phyloP scores from a whole-genome alignment of 2,888 invertebrate genomes.

The Drosophila sordidapex region DNA sequence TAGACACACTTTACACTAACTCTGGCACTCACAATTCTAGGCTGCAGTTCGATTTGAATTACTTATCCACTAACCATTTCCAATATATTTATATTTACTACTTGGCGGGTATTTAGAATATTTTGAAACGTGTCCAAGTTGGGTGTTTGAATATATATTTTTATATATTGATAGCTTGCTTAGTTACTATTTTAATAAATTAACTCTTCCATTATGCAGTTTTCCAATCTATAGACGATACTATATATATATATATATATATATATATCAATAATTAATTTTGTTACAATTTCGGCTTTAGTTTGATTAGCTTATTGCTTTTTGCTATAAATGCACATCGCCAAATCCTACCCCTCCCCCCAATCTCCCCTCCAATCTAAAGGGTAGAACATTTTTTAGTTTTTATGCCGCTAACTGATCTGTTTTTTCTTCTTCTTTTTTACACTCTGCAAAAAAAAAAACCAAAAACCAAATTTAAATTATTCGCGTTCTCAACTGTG shows the following conservation, averaged over 20 bases:
- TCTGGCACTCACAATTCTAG: not conserved
- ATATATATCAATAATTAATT: not conserved
- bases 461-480: slow-evolving; percentile 1
- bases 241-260: not conserved
- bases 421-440: slow-evolving; percentile 60
- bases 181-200: not conserved
- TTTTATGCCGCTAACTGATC: slow-evolving; percentile 60
- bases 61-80: slow-evolving; percentile 7
- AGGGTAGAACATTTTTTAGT: slow-evolving; percentile 13
- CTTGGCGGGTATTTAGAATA: not conserved
- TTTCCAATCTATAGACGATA: not conserved
- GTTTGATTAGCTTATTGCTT: slow-evolving; percentile 1
- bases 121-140: not conserved
- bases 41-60: not conserved
- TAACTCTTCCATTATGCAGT: not conserved
- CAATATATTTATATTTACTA: not conserved
- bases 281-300: not conserved
- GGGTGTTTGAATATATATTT: too few species aligned
- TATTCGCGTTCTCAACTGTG: slow-evolving; percentile 34
- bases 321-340: slow-evolving; percentile 12
- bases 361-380: not conserved
- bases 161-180: not conserved
- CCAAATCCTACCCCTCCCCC: not conserved
- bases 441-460: slow-evolving; percentile 18
- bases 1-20: not conserved